Base-by-base conservation (phyloP, 2,113 vertebrate species). In the Ramphastos sulfuratus region DNA sequence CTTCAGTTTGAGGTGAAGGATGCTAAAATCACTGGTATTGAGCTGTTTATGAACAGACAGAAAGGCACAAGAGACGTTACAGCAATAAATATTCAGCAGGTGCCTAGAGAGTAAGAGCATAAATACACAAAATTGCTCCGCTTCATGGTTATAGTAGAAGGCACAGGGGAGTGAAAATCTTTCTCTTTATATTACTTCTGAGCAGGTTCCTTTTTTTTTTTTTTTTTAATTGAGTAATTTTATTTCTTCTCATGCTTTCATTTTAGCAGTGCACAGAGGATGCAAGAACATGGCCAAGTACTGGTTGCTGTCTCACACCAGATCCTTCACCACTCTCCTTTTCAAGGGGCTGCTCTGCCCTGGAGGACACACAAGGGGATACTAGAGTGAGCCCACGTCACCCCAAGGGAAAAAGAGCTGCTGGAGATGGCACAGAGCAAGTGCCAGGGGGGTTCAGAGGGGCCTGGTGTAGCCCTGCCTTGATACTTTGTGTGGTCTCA, bases 81-180 rank as follows among this genome's bases (percentile, higher is more conserved):
- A 70, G 60, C 61, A 55, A 93, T 93, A 86, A 87, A 90, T 90
- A 91, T 88, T 85, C 89, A 87, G 63, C 80, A 90, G 69, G 46
- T 90, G 73, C 39, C 58, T 83, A 28, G 75, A 84, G 76, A 92
- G 82, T 70, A 64, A 65, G 30, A 71, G n/a, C 71, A 67, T 73
- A 92, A 93, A 67, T 85, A 70, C 1, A 0, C 64, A 91, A 85
- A 93, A 92, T 73, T 69, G 17, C 69, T 83, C 79, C 0, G 0
- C 31, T 90, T 84, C 52, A 23, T 88, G 79, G n/a, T 58, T 94
- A 23, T 77, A 60, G 85, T 61, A 84, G 67, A 82, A 91, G 30
- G 65, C 30, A 80, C 0, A 2, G 15, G 13, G 1, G 1, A 89
- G 31, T 1, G 3, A 17, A 78, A 80, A 75, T 77, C 21, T 31